Conservation (phyloP, 1,140 invertebrate genomes). For the Drosophila leontia region DNA sequence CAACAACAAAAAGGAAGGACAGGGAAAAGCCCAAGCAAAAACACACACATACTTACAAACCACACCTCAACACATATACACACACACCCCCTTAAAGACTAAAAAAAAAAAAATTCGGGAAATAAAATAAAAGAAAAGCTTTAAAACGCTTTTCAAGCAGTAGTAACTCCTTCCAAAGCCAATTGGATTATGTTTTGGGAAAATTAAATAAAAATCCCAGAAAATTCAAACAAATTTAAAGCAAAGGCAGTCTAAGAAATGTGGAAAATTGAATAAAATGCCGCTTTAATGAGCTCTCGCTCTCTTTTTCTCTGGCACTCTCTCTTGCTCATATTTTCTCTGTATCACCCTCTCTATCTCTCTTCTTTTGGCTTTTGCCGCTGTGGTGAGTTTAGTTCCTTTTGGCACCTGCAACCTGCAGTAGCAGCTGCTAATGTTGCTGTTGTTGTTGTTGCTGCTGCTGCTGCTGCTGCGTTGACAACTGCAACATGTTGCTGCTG, state of each 20-base stretch:
- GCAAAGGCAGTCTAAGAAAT: conserved; percentile 1
- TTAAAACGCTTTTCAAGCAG: conserved; percentile 1
- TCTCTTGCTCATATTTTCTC: not conserved
- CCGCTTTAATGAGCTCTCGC: conserved; percentile 7
- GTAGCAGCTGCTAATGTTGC: conserved; percentile 37
- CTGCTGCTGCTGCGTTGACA: conserved; percentile 17
- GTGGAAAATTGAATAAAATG: conserved; percentile 5
- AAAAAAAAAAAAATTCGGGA: not conserved
- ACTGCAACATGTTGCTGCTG: conserved; percentile 42
- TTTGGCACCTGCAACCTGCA: conserved; percentile 38
- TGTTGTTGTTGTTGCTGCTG: conserved; percentile 29
- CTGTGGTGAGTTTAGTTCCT: conserved; percentile 60
- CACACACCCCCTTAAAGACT: not conserved
- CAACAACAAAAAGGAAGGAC: conserved; percentile 19
- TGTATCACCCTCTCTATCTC: not conserved
- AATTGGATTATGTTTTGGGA: not conserved
- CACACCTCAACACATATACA: conserved; percentile 19
- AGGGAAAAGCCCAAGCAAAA: conserved; percentile 37
- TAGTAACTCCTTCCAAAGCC: no score
- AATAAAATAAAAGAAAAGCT: conserved; percentile 8
- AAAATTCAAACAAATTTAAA: conserved; percentile 24
- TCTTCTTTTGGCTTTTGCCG: not conserved
- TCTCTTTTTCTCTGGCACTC: not conserved
- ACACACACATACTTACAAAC: conserved; percentile 2
- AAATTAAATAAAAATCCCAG: conserved; percentile 1